phyloP scores from a whole-genome alignment of 2,797 vertebrate species.

The Paratrypauchen microcephalus region DNA sequence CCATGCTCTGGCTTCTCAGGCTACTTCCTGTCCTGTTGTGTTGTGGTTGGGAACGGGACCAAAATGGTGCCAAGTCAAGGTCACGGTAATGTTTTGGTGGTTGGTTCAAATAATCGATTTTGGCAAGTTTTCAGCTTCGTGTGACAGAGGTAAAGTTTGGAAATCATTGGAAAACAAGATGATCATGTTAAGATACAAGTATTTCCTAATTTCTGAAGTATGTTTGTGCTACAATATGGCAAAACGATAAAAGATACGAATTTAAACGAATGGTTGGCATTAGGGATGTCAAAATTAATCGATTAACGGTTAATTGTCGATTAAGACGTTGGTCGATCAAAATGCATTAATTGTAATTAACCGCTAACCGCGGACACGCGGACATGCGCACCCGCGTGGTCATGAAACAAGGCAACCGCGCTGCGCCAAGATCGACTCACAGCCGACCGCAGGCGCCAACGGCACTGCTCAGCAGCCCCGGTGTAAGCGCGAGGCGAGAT shows the following conservation, averaged over 20 bases:
- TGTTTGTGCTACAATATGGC: not conserved
- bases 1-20: constrained; percentile 58
- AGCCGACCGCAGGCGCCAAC: too few relatives aligned
- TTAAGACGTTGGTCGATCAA: too few relatives aligned
- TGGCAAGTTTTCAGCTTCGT: not conserved
- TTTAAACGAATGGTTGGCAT: too few relatives aligned
- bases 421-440: too few relatives aligned
- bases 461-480: too few relatives aligned
- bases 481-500: too few relatives aligned
- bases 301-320: too few relatives aligned
- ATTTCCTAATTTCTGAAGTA: not conserved
- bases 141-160: not conserved
- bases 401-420: too few relatives aligned
- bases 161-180: not conserved
- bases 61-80: constrained; percentile 33
- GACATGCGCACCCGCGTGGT: too few relatives aligned
- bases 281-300: too few relatives aligned
- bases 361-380: too few relatives aligned
- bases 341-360: too few relatives aligned
- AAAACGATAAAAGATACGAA: not conserved
- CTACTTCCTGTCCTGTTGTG: constrained; percentile 69
- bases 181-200: not conserved
- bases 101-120: constrained; percentile 28
- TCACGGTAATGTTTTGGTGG: constrained; percentile 22
- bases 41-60: constrained; percentile 52